phyloP scores from a whole-genome alignment of 2,797 vertebrate genomes.

The Pseudochirops corinnae region DNA sequence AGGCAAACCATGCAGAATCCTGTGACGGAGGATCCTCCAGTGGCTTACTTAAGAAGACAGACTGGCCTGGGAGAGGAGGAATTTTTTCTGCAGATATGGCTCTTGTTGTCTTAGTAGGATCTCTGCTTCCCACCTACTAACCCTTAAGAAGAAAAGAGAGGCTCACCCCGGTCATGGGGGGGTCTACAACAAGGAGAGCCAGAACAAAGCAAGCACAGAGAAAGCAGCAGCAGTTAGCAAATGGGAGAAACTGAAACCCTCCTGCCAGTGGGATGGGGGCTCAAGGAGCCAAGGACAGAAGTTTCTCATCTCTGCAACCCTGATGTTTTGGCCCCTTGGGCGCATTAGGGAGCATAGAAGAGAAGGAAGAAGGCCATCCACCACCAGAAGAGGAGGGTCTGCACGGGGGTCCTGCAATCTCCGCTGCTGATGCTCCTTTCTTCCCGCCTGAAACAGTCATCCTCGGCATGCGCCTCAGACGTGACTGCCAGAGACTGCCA shows the following conservation, averaged over 20 bases:
- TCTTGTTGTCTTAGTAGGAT: not conserved
- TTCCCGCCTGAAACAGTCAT: not conserved
- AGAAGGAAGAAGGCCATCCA: not conserved
- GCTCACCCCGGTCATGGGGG: not conserved
- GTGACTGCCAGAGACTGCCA: not conserved
- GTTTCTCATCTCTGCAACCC: not conserved
- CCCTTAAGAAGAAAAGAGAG: not conserved
- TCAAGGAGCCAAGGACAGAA: not conserved
- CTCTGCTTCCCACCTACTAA: not conserved
- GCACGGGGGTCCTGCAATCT: not conserved
- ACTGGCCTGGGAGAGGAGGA: not conserved
- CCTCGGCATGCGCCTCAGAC: not conserved
- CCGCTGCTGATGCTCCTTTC: not conserved
- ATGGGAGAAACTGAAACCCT: not conserved
- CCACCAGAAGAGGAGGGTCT: not conserved
- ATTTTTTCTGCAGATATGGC: not conserved
- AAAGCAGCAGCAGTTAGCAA: not conserved
- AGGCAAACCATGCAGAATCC: not conserved
- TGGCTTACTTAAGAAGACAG: not conserved
- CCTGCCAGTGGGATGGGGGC: not conserved
- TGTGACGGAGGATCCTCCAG: not conserved
- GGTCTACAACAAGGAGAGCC: not conserved
- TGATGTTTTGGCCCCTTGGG: not conserved
- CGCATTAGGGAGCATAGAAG: not conserved
- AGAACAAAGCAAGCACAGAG: not conserved